Percentiles rank a stretch among this genome's conserved stretches.
These are phyloP conservation scores for Streptopelia turtur DNA, from an alignment of 2,797 vertebrate genomes.

Conservation along the genomic window DNA sequence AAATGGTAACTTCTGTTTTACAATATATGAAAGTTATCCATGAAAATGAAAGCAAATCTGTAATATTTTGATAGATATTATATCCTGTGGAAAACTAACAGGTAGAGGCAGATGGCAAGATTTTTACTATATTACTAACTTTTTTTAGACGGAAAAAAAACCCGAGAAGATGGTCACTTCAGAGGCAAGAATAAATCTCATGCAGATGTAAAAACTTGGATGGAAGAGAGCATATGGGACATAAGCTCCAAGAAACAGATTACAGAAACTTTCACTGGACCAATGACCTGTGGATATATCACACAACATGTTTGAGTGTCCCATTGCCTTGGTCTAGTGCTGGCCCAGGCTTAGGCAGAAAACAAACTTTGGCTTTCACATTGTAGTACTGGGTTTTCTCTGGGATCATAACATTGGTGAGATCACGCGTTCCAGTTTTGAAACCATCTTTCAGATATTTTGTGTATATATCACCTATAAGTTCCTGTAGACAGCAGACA, in stretches of 20 bases:
- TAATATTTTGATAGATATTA: neutral
- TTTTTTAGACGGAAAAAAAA: neutral
- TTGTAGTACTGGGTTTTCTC: neutral
- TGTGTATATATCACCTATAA: neutral
- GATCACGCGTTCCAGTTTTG: neutral
- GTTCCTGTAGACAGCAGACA: neutral
- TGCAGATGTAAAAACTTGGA: neutral
- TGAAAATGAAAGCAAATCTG: neutral
- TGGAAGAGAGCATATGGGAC: neutral
- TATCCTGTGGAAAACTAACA: neutral
- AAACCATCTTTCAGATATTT: neutral
- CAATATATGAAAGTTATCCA: neutral
- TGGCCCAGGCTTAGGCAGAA: neutral
- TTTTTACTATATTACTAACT: neutral
- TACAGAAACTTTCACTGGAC: neutral
- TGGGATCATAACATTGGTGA: neutral
- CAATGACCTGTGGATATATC: neutral
- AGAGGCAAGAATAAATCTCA: neutral
- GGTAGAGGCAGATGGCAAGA: neutral
- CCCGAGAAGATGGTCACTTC: neutral
- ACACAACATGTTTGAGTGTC: neutral
- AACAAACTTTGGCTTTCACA: neutral
- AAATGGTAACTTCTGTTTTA: neutral
- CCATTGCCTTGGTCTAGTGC: neutral
- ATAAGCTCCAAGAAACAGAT: neutral